Base-by-base conservation (phyloP, 1,140 invertebrate genomes). In the Sminthurinus signatus region DNA sequence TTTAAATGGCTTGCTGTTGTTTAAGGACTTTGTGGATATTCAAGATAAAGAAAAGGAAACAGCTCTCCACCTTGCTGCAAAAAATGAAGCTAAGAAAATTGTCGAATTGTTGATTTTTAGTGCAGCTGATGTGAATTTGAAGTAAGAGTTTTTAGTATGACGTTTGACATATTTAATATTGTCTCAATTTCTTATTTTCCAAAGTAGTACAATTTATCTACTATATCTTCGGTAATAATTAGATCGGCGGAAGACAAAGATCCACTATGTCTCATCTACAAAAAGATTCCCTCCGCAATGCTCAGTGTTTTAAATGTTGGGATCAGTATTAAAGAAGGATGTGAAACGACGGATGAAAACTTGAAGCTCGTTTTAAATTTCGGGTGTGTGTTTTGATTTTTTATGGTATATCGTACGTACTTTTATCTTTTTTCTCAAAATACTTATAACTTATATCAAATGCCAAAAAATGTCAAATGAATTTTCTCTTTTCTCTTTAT, bases 11-110 rank as follows among this genome's bases (percentile, higher is more conserved):
- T n/a, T n/a, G n/a, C n/a, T n/a, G n/a, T n/a, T n/a, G n/a, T n/a
- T n/a, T n/a, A n/a, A n/a, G 19, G 1, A 19, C 2, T 54, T 62
- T 28, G 31, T 63, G 14, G 52, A 68, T 48, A 36, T 46, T 43
- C 55, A 68, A 50, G 65, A 68, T 43, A 27, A 44, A 32, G 60
- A 68, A 44, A 39, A 42, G 46, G 65, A 68, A 25, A 68, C 65
- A 0, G 54, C 60, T n/a, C 27, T 66, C 1, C 52, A 61, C 21
- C 19, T 61, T 15, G 64, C 64, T 4, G 58, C 46, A 27, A 62
- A 59, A 59, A 52, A 50, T 39, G 60, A 56, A 25, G 55, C 50
- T 0, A 54, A 52, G 25, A 52, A 54, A 60, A 57, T 62, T 8
- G 60, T 55, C 15, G 60, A 62, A 15, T 28, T 21, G 17, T 27